Conservation (phyloP, 2,888 invertebrate species). For the Xestia c-nigrum region DNA sequence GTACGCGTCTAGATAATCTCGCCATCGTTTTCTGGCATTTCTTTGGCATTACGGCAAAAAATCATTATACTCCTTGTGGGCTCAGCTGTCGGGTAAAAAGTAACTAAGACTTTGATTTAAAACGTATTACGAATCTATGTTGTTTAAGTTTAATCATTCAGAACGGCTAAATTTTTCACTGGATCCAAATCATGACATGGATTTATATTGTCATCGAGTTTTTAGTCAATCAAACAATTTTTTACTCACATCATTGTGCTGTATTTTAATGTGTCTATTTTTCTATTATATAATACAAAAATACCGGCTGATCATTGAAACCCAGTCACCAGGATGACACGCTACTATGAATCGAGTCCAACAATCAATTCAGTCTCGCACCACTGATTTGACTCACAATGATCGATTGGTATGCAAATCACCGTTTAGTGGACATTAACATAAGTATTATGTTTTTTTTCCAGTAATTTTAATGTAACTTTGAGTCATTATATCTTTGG, state of each 20-base stretch:
- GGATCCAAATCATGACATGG: not conserved
- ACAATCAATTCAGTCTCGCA: conserved; percentile 73
- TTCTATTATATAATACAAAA: conserved; percentile 37
- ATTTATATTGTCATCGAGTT: not conserved
- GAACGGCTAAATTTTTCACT: not conserved
- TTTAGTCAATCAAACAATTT: not conserved
- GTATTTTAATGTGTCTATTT: conserved; percentile 36
- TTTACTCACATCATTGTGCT: not conserved
- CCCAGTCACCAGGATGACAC: conserved; percentile 36
- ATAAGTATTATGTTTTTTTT: conserved; percentile 57
- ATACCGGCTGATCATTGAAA: conserved; percentile 41
- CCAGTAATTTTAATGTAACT: conserved; percentile 16
- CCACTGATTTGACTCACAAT: conserved; percentile 62
- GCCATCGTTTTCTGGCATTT: no score
- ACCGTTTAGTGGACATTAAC: conserved; percentile 64
- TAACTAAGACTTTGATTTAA: not conserved
- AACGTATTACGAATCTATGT: not conserved
- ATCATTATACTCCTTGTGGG: not conserved
- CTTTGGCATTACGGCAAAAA: not conserved
- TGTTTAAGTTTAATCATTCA: not conserved
- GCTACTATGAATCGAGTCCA: conserved; percentile 63
- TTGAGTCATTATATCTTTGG: conserved; percentile 14
- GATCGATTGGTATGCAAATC: conserved; percentile 77
- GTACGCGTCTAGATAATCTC: no score
- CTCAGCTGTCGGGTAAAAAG: not conserved